Base-by-base conservation (phyloP, 2,113 vertebrate genomes). In the Burhinus bistriatus region DNA sequence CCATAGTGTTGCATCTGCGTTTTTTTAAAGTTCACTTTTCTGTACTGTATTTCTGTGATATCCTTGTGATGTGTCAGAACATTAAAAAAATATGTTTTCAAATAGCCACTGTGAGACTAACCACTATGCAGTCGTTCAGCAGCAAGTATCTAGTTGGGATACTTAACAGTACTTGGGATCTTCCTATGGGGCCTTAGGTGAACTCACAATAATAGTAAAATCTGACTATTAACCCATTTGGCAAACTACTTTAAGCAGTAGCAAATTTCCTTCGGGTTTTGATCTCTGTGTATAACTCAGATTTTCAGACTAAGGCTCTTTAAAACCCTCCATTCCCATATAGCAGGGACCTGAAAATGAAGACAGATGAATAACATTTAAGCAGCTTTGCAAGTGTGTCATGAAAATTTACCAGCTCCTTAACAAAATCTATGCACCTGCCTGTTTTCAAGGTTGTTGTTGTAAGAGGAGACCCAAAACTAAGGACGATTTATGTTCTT, bases 161-260 rank as follows among this genome's bases (percentile, higher is more conserved):
- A 96, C 97, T 96, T 97, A 96, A 95, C 96, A 97, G 91, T 97
- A 97, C 96, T 96, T 97, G 88, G 42, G 87, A 91, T 97, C 85
- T 97, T 97, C 93, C 91, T 95, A 34, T 83, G 90, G 95, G 27
- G 83, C 88, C 87, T 96, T 96, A 72, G n/a, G 75, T 94, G 79
- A 91, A 94, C 81, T 97, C 96, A 87, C 78, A 97, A 44, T 96
- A 97, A 93, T 93, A 96, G 92, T 97, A 97, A 97, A 98, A 97
- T 92, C 90, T 88, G 91, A 93, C 84, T 89, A 93, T 96, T 95
- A 95, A 87, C 89, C 88, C 68, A 93, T 95, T 97, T 97, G 97
- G 93, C 94, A 97, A 93, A 96, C 73, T 87, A 32, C 85, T 97
- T 97, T 54, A 96, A 80, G 66, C 79, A 71, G 73, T 83, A 94